Evolutionary conservation across 2,797 vertebrate genomes (phyloP), one percentile per base, ranked within the genome.

Genomic region (Picus viridis): DNA sequence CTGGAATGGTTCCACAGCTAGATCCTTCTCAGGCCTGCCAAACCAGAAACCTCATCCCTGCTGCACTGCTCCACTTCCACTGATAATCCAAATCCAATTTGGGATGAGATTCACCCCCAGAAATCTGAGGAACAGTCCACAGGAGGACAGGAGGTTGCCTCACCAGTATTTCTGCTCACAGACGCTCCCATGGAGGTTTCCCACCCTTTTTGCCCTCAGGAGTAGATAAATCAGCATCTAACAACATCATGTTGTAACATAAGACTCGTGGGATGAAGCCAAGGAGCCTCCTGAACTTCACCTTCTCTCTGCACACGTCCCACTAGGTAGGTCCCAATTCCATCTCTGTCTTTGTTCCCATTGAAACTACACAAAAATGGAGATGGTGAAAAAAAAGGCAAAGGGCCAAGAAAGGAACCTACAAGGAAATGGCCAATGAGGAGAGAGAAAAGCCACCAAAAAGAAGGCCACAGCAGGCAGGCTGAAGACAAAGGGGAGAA

Each of bases 281-380:
- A 49, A 76, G 34, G 10, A 34, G 36, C 65, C 54, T 29, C 80
- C 49, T 5, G n/a, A 61, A 62, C 27, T 24, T 36, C 64, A 30
- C 11, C 34, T 45, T 29, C 61, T n/a, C 56, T 10, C 18, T 5
- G 6, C 10, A 22, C 3, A 9, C 1, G 12, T 26, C 51, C 49
- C 16, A 83, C 47, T 11, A n/a, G 79, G 70, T 15, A 27, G 57
- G 36, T 61, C 39, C 75, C 62, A 70, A 41, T 61, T 51, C 70
- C 49, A 34, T 39, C 63, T 69, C 69, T 34, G 51, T 39, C 74
- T 43, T 70, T 49, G 86, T 92, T 90, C 75, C 87, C 90, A 94
- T 81, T 81, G 87, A 87, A 94, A 87, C 75, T 7, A 15, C 69
- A 64, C 20, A 27, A 10, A 77, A 68, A 69, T 19, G 79, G 75